These are phyloP conservation scores for Cettia cetti DNA, from an alignment of 2,113 vertebrate genomes.

Conservation along the genomic window DNA sequence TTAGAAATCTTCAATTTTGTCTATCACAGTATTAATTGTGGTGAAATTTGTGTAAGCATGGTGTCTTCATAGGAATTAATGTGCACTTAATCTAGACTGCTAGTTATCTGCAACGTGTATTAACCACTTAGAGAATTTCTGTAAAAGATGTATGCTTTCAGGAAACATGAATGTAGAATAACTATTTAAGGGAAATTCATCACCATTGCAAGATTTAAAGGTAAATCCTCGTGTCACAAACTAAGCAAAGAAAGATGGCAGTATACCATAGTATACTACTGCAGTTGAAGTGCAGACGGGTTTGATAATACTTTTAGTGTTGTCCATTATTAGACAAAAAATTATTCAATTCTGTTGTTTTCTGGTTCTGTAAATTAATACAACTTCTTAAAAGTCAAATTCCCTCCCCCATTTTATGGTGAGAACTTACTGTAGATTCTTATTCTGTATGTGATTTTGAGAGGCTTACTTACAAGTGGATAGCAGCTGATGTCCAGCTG, in stretches of 20 bases:
- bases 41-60: slow-evolving; percentile 32
- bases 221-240: slow-evolving; percentile 49
- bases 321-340: slow-evolving; percentile 20
- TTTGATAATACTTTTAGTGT: slow-evolving; percentile 7
- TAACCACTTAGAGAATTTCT: slow-evolving; percentile 36
- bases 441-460: background rate
- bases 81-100: slow-evolving; percentile 29
- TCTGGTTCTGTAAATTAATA: slow-evolving; percentile 27
- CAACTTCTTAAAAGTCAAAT: background rate
- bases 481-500: background rate
- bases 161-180: slow-evolving; percentile 29
- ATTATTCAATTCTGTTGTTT: slow-evolving; percentile 46
- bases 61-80: slow-evolving; percentile 60
- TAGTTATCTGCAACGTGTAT: slow-evolving; percentile 39
- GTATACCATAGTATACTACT: background rate
- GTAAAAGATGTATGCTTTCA: slow-evolving; percentile 43
- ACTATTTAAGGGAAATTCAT: slow-evolving; percentile 52
- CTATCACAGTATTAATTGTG: slow-evolving; percentile 14
- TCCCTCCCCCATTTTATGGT: background rate
- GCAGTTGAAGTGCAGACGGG: slow-evolving; percentile 23
- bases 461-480: background rate
- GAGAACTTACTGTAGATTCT: background rate
- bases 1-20: slow-evolving; percentile 33
- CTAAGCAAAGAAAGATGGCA: slow-evolving; percentile 7
- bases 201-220: slow-evolving; percentile 35